phyloP scores from a whole-genome alignment of 2,113 vertebrate species.

The Sus scrofa region DNA sequence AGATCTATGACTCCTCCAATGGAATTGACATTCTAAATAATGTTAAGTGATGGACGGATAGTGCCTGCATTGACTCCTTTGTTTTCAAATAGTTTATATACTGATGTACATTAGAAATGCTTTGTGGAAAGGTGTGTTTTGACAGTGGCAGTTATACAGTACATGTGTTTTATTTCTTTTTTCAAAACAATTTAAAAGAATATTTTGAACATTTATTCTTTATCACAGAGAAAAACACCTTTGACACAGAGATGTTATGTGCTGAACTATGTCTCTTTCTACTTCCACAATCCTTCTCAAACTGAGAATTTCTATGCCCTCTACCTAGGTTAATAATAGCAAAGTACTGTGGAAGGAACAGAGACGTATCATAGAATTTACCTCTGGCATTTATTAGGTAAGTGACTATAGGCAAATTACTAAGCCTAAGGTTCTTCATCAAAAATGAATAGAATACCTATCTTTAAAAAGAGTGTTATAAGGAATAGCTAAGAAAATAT shows the following conservation, averaged over 20 bases:
- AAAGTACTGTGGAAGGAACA: not conserved
- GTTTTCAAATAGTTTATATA: not conserved
- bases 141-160: not conserved
- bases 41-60: not conserved
- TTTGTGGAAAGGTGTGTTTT: not conserved
- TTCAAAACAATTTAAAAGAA: not conserved
- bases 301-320: not conserved
- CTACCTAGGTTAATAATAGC: not conserved
- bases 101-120: not conserved
- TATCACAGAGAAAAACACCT: not conserved
- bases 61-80: not conserved
- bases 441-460: slow-evolving; percentile 22
- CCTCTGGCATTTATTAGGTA: not conserved
- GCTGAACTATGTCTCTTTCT: not conserved
- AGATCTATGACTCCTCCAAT: not conserved
- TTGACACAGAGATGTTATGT: not conserved
- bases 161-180: slow-evolving; percentile 19
- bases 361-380: not conserved
- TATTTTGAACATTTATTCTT: slow-evolving; percentile 41
- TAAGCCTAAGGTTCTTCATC: not conserved
- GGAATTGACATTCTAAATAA: not conserved
- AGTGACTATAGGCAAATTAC: not conserved
- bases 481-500: slow-evolving; percentile 27
- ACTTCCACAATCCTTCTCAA: not conserved
- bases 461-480: not conserved